Evolutionary conservation across 2,888 invertebrate genomes (phyloP).

Genomic region (Eristalis tenax): DNA sequence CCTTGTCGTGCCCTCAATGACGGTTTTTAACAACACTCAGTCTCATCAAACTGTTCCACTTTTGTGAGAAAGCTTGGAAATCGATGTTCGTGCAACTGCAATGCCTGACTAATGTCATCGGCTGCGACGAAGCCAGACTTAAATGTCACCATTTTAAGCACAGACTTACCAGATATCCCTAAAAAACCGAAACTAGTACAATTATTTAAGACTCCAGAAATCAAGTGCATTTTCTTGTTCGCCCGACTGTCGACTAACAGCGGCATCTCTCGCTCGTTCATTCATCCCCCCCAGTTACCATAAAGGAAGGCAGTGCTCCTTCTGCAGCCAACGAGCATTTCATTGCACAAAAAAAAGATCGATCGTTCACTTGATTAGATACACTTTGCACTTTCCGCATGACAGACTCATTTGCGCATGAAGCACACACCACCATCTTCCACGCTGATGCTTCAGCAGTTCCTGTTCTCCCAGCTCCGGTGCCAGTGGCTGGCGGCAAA

Average conservation of each 20-base stretch:
- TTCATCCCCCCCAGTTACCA: conserved; percentile 17
- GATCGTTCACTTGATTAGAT: conserved; percentile 62
- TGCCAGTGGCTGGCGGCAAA: not conserved
- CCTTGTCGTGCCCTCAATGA: too few relatives aligned
- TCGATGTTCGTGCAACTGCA: too few relatives aligned
- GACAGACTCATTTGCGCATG: conserved; percentile 52
- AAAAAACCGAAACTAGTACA: too few relatives aligned
- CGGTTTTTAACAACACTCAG: too few relatives aligned
- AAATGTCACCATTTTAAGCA: too few relatives aligned
- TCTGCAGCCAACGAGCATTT: conserved; percentile 53
- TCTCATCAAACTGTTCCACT: too few relatives aligned
- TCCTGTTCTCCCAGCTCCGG: not conserved
- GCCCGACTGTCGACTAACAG: not conserved
- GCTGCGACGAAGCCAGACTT: too few relatives aligned
- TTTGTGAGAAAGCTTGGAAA: too few relatives aligned
- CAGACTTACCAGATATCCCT: too few relatives aligned
- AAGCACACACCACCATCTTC: conserved; percentile 17
- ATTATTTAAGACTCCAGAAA: not conserved
- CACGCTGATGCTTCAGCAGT: not conserved
- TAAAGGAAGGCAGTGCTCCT: conserved; percentile 5
- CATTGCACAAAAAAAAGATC: conserved; percentile 47
- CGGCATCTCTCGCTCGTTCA: conserved; percentile 19
- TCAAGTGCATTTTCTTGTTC: not conserved
- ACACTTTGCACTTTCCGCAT: conserved; percentile 66
- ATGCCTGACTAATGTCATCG: too few relatives aligned